Evolutionary conservation across 1,140 invertebrate genomes (phyloP).

Genomic region (Hestina assimilis): DNA sequence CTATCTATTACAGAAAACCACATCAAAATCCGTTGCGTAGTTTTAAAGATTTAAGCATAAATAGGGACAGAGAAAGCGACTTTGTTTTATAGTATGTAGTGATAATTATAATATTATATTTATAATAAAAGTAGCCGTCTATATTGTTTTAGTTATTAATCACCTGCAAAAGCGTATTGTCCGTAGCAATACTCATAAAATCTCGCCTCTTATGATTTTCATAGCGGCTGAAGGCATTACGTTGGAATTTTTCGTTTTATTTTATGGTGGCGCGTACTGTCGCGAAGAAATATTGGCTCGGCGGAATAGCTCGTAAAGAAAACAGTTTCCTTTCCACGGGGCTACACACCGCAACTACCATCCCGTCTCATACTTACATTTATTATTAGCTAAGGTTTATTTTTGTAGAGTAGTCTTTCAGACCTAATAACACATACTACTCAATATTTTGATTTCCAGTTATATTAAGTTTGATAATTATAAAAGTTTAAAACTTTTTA

Average conservation of each 20-base stretch:
- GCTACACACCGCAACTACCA: constrained; percentile 64
- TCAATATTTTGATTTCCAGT: too few relatives aligned
- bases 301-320: constrained; percentile 77
- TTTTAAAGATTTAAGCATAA: too few relatives aligned
- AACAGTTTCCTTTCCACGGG: constrained; percentile 67
- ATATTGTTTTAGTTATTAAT: constrained; percentile 51
- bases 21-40: too few relatives aligned
- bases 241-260: constrained; percentile 78
- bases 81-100: too few relatives aligned
- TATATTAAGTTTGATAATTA: too few relatives aligned
- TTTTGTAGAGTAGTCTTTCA: neutral
- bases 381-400: constrained; percentile 41
- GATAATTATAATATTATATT: too few relatives aligned
- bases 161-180: constrained; percentile 55
- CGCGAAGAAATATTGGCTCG: constrained; percentile 76
- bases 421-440: neutral
- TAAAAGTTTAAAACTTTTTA: too few relatives aligned
- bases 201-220: constrained; percentile 75
- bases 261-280: constrained; percentile 76
- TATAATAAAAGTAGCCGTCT: neutral
- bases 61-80: too few relatives aligned
- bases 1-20: too few relatives aligned
- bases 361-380: constrained; percentile 42
- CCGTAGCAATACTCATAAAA: constrained; percentile 64
- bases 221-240: constrained; percentile 62